These are phyloP conservation scores for Falco rusticolus DNA, from an alignment of 2,797 vertebrate species.

Conservation along the genomic window DNA sequence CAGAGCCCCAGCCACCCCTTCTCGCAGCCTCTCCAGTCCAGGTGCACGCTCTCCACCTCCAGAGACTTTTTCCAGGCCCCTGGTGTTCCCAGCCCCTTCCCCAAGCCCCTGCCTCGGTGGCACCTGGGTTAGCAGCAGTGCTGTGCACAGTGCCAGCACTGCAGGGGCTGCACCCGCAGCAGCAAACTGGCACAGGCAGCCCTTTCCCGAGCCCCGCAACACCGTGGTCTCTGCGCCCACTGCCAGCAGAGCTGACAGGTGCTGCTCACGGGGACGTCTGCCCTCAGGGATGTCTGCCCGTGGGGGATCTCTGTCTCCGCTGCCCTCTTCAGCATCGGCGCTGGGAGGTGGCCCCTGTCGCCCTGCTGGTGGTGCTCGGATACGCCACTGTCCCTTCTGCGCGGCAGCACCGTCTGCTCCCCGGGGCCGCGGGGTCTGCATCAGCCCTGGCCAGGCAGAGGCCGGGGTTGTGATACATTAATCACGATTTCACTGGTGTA, in stretches of 20 bases:
- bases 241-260: not conserved
- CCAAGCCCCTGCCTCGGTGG: not conserved
- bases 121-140: too few relatives aligned
- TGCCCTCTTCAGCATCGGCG: too few relatives aligned
- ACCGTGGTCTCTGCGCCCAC: accelerated
- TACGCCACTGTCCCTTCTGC: too few relatives aligned
- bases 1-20: not conserved
- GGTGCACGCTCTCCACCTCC: not conserved
- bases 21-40: too few relatives aligned
- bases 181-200: not conserved
- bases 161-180: not conserved
- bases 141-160: accelerated
- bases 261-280: not conserved
- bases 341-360: not conserved
- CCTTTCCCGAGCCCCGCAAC: not conserved
- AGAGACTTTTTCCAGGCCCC: not conserved
- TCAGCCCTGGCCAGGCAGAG: too few relatives aligned
- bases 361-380: too few relatives aligned
- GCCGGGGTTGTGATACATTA: not conserved
- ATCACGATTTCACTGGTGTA: not conserved
- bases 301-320: too few relatives aligned
- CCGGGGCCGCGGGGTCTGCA: too few relatives aligned
- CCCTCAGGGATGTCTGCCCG: not conserved
- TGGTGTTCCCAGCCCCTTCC: not conserved
- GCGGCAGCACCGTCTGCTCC: too few relatives aligned